phyloP scores from a whole-genome alignment of 1,140 invertebrate genomes.

The Chlorops oryzae region DNA sequence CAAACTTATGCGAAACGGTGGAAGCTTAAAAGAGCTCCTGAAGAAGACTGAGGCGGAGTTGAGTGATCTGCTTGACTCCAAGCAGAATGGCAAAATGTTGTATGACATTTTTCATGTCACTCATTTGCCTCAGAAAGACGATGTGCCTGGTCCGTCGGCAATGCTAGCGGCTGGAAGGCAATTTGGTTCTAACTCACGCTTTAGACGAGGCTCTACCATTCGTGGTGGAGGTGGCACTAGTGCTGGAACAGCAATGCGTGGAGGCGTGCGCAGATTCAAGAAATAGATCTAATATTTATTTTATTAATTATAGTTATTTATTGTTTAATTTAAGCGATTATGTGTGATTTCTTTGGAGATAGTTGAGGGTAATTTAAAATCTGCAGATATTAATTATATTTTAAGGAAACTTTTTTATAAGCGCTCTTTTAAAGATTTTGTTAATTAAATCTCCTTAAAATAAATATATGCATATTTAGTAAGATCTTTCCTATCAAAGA shows the following conservation, averaged over 20 bases:
- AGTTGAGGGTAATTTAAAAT: too few relatives aligned
- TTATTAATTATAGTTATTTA: too few relatives aligned
- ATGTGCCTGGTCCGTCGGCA: constrained; percentile 30
- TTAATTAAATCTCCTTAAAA: too few relatives aligned
- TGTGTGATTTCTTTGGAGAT: too few relatives aligned
- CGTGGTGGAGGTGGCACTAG: not conserved
- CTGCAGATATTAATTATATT: too few relatives aligned
- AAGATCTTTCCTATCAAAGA: too few relatives aligned
- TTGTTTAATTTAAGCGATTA: too few relatives aligned
- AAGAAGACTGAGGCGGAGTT: constrained; percentile 59
- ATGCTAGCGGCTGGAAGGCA: constrained; percentile 33
- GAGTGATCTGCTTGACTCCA: constrained; percentile 60
- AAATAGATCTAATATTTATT: constrained; percentile 1
- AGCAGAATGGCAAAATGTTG: constrained; percentile 56
- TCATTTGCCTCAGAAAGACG: constrained; percentile 50
- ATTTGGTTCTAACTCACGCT: constrained; percentile 35
- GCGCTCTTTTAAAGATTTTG: too few relatives aligned
- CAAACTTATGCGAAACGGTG: constrained; percentile 69
- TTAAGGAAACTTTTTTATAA: too few relatives aligned
- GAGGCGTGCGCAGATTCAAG: constrained; percentile 8
- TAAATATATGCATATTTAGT: too few relatives aligned
- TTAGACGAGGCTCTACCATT: constrained; percentile 31
- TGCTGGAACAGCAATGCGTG: constrained; percentile 4
- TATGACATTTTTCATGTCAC: constrained; percentile 59
- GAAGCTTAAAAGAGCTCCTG: constrained; percentile 64